These are phyloP conservation scores for Lepilemur ruficaudatus DNA, from an alignment of 2,797 vertebrate species.

Conservation along the genomic window DNA sequence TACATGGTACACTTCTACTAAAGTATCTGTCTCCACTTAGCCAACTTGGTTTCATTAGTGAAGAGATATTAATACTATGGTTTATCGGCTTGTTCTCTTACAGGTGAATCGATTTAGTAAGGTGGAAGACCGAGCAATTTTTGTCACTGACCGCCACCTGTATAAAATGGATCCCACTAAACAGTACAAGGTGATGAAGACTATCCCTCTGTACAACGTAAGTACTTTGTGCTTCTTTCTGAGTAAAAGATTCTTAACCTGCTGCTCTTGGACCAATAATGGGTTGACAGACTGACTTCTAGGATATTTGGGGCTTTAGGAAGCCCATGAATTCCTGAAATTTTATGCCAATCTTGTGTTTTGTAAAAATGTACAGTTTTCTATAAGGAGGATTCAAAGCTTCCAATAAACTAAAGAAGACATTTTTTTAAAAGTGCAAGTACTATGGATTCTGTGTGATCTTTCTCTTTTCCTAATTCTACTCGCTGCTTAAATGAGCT, in stretches of 20 bases:
- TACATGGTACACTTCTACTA: background rate
- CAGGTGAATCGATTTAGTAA: slow-evolving; percentile 98
- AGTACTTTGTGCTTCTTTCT: slow-evolving; percentile 57
- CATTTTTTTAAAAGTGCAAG: background rate
- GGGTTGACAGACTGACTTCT: background rate
- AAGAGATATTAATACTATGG: background rate
- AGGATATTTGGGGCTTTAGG: background rate
- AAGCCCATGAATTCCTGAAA: background rate
- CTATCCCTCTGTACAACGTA: slow-evolving; percentile 97
- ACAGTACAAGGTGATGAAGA: slow-evolving; percentile 98
- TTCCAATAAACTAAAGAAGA: background rate
- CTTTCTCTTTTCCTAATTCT: background rate
- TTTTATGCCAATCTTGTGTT: background rate
- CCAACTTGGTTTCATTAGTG: background rate
- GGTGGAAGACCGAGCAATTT: slow-evolving; percentile 93
- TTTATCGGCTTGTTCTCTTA: slow-evolving; percentile 48
- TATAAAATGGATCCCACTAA: slow-evolving; percentile 99
- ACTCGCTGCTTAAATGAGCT: background rate
- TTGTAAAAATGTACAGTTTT: background rate
- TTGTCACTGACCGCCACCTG: slow-evolving; percentile 97
- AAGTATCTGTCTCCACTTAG: background rate
- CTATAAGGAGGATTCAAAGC: background rate
- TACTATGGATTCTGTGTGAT: background rate
- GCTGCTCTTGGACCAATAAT: background rate
- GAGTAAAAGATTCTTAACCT: too few relatives aligned